These are phyloP conservation scores for Strix uralensis DNA, from an alignment of 2,113 vertebrate genomes.

Conservation along the genomic window DNA sequence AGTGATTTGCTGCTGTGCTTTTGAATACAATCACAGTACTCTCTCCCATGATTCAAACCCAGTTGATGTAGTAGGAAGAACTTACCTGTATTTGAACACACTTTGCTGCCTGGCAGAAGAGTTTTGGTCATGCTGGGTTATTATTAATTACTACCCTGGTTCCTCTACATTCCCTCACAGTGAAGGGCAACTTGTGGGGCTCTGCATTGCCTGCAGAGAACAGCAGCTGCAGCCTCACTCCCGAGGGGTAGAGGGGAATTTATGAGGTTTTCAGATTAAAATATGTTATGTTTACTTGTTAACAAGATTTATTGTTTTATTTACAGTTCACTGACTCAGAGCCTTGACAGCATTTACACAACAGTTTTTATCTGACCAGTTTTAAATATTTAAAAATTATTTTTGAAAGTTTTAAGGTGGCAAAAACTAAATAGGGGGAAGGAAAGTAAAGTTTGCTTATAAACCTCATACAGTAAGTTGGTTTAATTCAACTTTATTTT, in stretches of 20 bases:
- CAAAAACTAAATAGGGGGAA: not conserved
- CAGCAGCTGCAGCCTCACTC: not conserved
- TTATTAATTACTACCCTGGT: constrained; percentile 9
- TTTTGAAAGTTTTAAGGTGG: not conserved
- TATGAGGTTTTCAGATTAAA: not conserved
- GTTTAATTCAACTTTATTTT: not conserved
- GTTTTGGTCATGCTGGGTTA: not conserved
- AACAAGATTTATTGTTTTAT: constrained; percentile 53
- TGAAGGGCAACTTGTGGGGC: not conserved
- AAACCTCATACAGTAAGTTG: not conserved
- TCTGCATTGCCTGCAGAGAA: not conserved
- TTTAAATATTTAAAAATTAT: constrained; percentile 25
- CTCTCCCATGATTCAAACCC: not conserved
- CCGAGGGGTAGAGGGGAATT: constrained; percentile 22
- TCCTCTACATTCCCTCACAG: not conserved
- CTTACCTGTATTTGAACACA: not conserved
- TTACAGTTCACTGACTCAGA: constrained; percentile 26
- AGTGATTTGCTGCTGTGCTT: not conserved
- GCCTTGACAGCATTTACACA: not conserved
- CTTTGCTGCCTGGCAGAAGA: not conserved
- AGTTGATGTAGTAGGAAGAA: not conserved
- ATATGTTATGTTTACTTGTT: constrained; percentile 25
- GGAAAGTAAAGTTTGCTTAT: not conserved
- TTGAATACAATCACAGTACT: accelerated
- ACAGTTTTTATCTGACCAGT: not conserved